phyloP scores from a whole-genome alignment of 2,888 invertebrate species.

The Harpalus rufipes region DNA sequence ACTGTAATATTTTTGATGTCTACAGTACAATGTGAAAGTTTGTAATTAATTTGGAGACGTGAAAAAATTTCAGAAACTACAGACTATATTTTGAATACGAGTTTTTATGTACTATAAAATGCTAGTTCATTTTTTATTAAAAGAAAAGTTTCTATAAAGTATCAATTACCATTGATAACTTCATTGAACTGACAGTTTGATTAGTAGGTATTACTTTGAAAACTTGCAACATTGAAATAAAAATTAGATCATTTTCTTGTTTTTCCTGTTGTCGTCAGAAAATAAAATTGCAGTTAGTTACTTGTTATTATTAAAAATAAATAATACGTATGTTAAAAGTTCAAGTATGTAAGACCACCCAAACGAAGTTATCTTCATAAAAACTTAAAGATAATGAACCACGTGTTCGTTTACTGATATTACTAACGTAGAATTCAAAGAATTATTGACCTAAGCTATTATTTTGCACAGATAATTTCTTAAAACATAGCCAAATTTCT shows the following conservation, averaged over 20 bases:
- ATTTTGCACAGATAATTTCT: background rate
- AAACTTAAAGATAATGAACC: constrained; percentile 35
- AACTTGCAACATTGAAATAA: background rate
- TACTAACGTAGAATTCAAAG: background rate
- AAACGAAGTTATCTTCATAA: constrained; percentile 38
- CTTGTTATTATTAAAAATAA: constrained; percentile 12
- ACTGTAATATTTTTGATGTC: constrained; percentile 16
- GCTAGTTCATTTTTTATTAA: constrained; percentile 1
- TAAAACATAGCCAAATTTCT: background rate
- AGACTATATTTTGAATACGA: constrained; percentile 19
- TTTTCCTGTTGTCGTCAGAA: background rate
- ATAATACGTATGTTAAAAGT: background rate
- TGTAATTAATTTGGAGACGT: constrained; percentile 38
- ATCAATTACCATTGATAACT: background rate
- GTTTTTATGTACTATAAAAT: constrained; percentile 23
- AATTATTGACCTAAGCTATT: background rate
- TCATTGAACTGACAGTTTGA: background rate
- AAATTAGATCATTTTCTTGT: background rate
- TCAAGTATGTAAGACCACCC: constrained; percentile 28
- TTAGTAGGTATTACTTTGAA: background rate
- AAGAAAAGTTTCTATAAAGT: background rate
- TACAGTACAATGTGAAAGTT: constrained; percentile 45
- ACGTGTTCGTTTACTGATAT: background rate
- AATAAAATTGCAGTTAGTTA: constrained; percentile 11
- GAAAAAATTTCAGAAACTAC: constrained; percentile 5